phyloP scores from a whole-genome alignment of 1,140 invertebrate species.

The Bombus cullumanus region DNA sequence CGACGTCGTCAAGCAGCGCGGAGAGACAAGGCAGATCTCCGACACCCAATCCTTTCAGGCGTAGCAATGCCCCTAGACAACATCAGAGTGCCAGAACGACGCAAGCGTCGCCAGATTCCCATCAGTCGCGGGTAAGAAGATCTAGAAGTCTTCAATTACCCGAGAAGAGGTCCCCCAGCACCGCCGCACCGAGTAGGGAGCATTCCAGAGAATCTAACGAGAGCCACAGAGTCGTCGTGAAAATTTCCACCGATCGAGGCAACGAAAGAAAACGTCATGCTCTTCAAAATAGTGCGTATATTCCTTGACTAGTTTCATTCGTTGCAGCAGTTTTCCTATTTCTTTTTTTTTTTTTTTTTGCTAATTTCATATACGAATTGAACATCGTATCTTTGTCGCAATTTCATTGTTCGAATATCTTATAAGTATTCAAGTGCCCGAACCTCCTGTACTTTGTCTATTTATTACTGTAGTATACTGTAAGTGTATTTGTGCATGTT shows the following conservation, averaged over 20 bases:
- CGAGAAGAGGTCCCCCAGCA: slow-evolving; percentile 81
- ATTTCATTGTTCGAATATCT: background rate
- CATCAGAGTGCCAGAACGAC: slow-evolving; percentile 76
- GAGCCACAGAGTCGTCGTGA: slow-evolving; percentile 78
- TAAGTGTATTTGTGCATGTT: slow-evolving; percentile 13
- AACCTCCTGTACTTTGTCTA: no score
- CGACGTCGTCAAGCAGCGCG: slow-evolving; percentile 80
- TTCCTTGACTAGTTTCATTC: background rate
- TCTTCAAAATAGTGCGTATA: slow-evolving; percentile 75
- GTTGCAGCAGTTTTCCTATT: background rate
- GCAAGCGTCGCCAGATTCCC: slow-evolving; percentile 77
- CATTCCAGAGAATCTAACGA: slow-evolving; percentile 77
- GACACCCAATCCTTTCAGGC: slow-evolving; percentile 76
- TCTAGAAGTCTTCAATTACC: slow-evolving; percentile 84
- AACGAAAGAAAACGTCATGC: slow-evolving; percentile 71
- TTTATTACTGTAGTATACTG: background rate
- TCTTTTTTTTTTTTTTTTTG: background rate
- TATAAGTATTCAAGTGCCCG: background rate
- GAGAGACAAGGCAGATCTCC: slow-evolving; percentile 77
- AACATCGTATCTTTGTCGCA: background rate
- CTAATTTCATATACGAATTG: background rate
- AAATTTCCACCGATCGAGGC: slow-evolving; percentile 75
- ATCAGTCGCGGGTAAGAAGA: slow-evolving; percentile 81
- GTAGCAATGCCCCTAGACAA: slow-evolving; percentile 69
- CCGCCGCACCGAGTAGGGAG: slow-evolving; percentile 69